Base-by-base conservation (phyloP, 2,113 vertebrate genomes). In the Aspiorhynchus laticeps region DNA sequence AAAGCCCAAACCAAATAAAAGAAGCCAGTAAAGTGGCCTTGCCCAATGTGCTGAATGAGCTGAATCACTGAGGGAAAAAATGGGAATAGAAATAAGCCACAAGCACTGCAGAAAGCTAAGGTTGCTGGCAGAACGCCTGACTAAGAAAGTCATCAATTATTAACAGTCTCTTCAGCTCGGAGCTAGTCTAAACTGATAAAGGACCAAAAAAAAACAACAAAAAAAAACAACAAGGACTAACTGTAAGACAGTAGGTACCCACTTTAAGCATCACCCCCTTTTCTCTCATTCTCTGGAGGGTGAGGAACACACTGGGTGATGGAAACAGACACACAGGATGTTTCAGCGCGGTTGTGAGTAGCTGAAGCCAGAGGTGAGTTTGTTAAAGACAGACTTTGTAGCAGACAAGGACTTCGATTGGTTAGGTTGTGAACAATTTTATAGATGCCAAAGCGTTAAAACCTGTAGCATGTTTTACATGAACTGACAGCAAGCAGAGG, bases 241-340 rank as follows among this genome's bases (percentile, higher is more conserved):
- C 46, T 89, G 74, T 77, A 85, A 86, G 33, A 91, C 88, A 91
- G 89, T 59, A 90, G 86, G 89, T 87, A 91, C 88, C 87, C 90
- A 83, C 63, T 80, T 88, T 82, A 56, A 75, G 56, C 46, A 75
- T 81, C 53, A 21, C 75, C 86, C 69, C 74, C 77, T 90, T 90
- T 63, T 91, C 88, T 51, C 89, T 88, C 91, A 91, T 84, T 93
- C 86, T 87, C 80, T 86, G 89, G 92, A 89, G 92, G 93, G 93
- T 87, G 88, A 93, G 91, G 89, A 90, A 92, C 91, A 91, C 85
- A 90, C 89, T 92, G 93, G 67, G 38, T 84, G 87, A 90, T 85
- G 53, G 12, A 85, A 74, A 86, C 33, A 63, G 89, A 88, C 82
- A 88, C 48, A 91, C 69, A 88, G 73, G 78, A 78, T 41, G 74